Base-by-base conservation (phyloP, 2,797 vertebrate genomes). In the Chelon labrosus region DNA sequence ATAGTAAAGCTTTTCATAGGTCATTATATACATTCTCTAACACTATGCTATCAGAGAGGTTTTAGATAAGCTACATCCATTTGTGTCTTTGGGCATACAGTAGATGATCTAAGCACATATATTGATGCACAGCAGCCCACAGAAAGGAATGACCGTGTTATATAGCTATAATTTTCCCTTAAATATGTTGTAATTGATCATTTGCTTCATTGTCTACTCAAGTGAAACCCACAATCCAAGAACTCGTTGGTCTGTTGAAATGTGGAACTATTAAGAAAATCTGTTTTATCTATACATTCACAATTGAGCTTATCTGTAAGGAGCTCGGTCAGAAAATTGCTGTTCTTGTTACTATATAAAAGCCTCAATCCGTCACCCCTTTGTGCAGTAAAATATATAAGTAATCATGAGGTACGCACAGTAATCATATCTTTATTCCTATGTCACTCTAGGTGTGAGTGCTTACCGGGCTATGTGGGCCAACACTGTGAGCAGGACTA, bases 391-490 rank as follows among this genome's bases (percentile, higher is more conserved):
- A 67, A 77, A 51, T 14, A 51, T 14, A 39, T 55, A 57, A 63
- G 46, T 19, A 47, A 39, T 56, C 49, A 56, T 17, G 27, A 56
- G 54, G 20, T 9, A 59, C 56, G 68, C 25, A 46, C 31, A 64
- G 12, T 65, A 35, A 65, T 81, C 50, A 7, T 44, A 17, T 75
- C 41, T 35, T 25, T 73, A 60, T 83, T 73, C 58, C 51, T 62
- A 6, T 80, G 55, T 87, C 64, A 50, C 91, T 44, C 2, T 88
- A 99, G 97, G 65, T 99, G 98, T 0, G 97, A 99, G 70, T 99
- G 98, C 86, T 79, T 94, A 68, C 97, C 97, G 0, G 98, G 98
- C 7, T 99, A 96, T 44, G 96, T 97, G 7, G 98, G 97, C 35
- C 96, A 95, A 71, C 94, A 94, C 78, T 99, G 98, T 0, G 97